Evolutionary conservation across 2,797 vertebrate species (phyloP), one percentile per base, ranked within the genome.

Genomic region (Microctenopoma steveboyesi): DNA sequence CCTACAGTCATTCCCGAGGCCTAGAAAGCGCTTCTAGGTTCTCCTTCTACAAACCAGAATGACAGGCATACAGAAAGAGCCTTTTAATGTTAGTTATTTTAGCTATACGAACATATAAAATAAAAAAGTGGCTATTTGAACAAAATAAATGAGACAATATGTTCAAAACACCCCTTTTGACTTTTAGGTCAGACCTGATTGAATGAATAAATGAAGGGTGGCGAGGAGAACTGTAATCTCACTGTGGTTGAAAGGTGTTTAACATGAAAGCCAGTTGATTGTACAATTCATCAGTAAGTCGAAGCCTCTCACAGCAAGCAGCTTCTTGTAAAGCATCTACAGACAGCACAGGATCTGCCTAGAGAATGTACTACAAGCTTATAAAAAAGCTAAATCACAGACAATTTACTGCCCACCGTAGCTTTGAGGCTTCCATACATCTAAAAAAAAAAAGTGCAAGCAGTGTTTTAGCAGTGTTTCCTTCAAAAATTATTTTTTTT

Each of bases 211-310:
- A 54, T 68, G n/a, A 72, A 60, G 9, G 25, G 16, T 4, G 13
- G 35, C 66, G 61, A 67, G 54, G 62, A 60, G 33, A 86, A 78
- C 76, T 74, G 51, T 42, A 60, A 47, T 70, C 28, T 48, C 49
- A 59, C 63, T 57, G 27, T 54, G 40, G 37, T 18, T 55, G 35
- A 74, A 64, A 68, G 59, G 46, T 72, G 66, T 79, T 84, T 62
- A 73, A 71, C 62, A 78, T 61, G 47, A 74, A 74, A 54, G 73
- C 33, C 57, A 27, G 55, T 50, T 63, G 58, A 81, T 58, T 72
- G 52, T 30, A 40, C 33, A 58, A 60, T 77, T 76, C 51, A 64
- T 75, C 61, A 50, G 37, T 60, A 11, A 16, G 51, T 59, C 22
- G 64, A 65, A 74, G 59, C 22, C 40, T 46, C 35, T 69, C 66